phyloP scores from a whole-genome alignment of 2,797 vertebrate species.

The Sternarchorhynchus goeldii region DNA sequence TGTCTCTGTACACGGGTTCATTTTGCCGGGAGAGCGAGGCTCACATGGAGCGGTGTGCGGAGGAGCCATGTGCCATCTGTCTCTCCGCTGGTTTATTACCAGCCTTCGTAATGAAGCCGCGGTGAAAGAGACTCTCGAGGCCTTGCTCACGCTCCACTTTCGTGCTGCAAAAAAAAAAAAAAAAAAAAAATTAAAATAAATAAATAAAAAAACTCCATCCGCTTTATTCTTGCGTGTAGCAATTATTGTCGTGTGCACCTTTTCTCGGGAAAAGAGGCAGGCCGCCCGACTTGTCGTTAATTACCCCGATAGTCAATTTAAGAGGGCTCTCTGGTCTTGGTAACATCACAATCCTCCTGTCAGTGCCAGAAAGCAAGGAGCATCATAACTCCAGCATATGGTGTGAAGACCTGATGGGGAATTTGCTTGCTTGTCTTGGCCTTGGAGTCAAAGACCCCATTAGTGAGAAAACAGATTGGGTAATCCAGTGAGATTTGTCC shows the following conservation, averaged over 20 bases:
- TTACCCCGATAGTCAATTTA: constrained; percentile 72
- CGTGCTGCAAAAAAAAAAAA: constrained; percentile 58
- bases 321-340: constrained; percentile 70
- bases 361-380: constrained; percentile 66
- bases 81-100: constrained; percentile 72
- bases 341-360: constrained; percentile 70
- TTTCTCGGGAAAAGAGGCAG: constrained; percentile 58
- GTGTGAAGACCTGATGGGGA: constrained; percentile 63
- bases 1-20: constrained; percentile 66
- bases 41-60: constrained; percentile 57
- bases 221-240: constrained; percentile 68
- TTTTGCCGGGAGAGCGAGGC: constrained; percentile 67
- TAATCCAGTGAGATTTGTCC: constrained; percentile 75
- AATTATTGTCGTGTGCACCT: constrained; percentile 75
- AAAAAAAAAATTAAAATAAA: no score
- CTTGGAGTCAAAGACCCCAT: constrained; percentile 77
- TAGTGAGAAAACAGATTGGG: constrained; percentile 66
- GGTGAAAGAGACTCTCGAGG: constrained; percentile 59
- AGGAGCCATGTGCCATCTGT: constrained; percentile 76
- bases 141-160: constrained; percentile 36
- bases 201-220: constrained; percentile 63
- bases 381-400: constrained; percentile 73
- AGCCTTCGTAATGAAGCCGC: constrained; percentile 75
- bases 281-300: constrained; percentile 69
- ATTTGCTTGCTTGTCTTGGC: constrained; percentile 72